Evolutionary conservation across 2,888 invertebrate genomes (phyloP).

Genomic region (Cryptocephalus moraei): DNA sequence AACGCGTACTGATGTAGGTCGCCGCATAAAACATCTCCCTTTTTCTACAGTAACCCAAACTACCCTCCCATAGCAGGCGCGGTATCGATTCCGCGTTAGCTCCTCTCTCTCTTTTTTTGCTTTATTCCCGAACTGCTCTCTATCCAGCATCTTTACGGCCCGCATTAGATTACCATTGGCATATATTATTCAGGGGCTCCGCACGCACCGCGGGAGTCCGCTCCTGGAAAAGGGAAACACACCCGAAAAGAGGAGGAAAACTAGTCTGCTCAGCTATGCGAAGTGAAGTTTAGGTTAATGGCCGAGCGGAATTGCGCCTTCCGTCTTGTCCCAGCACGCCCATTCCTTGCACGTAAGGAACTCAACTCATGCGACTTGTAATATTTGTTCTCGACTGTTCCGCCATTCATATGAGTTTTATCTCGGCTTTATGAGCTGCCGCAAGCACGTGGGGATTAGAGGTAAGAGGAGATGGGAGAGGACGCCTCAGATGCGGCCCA

Average conservation of each 20-base stretch:
- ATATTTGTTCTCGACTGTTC: conserved; percentile 40
- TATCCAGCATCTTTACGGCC: too few species aligned
- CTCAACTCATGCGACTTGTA: conserved; percentile 40
- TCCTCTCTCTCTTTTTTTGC: too few species aligned
- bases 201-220: background rate
- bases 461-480: conserved; percentile 1
- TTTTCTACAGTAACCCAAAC: too few species aligned
- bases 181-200: too few species aligned
- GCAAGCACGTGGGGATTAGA: conserved; percentile 34
- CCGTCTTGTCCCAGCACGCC: conserved; percentile 47
- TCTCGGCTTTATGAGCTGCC: conserved; percentile 32
- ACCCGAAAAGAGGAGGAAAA: conserved; percentile 22
- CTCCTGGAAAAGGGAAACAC: background rate
- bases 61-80: too few species aligned
- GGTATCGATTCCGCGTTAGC: too few species aligned
- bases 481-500: too few species aligned
- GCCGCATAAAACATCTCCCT: too few species aligned
- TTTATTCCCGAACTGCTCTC: too few species aligned
- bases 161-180: too few species aligned
- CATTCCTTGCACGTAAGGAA: conserved; percentile 40
- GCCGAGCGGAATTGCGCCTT: conserved; percentile 63
- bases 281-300: conserved; percentile 54
- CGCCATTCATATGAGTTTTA: conserved; percentile 36
- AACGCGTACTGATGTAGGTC: too few species aligned
- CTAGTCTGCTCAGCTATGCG: conserved; percentile 44